Evolutionary conservation across 2,113 vertebrate genomes (phyloP).

Genomic region (Chionomys nivalis): DNA sequence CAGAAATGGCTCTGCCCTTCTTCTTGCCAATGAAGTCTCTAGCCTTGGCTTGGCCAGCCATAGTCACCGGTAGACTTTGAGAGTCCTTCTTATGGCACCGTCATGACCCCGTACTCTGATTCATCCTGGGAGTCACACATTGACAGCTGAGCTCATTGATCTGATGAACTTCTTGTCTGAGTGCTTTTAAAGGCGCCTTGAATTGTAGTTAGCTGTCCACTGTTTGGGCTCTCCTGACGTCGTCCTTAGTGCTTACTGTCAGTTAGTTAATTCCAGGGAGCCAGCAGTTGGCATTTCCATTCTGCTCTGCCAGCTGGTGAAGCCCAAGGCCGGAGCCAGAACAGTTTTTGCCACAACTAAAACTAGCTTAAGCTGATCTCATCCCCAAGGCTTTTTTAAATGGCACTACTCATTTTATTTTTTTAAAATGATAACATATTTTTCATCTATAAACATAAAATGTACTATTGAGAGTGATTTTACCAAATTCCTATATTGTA

Average conservation of each 20-base stretch:
- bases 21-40: fast-evolving
- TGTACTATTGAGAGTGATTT: background rate
- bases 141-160: background rate
- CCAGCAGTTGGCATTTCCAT: background rate
- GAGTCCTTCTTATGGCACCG: background rate
- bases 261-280: background rate
- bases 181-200: slow-evolving; percentile 53
- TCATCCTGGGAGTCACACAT: background rate
- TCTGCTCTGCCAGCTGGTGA: background rate
- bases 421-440: background rate
- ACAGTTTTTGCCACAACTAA: background rate
- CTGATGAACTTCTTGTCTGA: slow-evolving; percentile 24
- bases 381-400: background rate
- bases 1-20: background rate
- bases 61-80: background rate
- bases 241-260: slow-evolving; percentile 58
- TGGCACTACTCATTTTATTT: background rate
- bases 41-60: background rate
- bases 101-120: background rate
- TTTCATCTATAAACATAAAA: background rate
- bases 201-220: slow-evolving; percentile 7
- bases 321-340: background rate
- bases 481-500: background rate
- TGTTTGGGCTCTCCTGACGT: background rate
- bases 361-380: background rate